These are phyloP conservation scores for Napeogenes sylphis DNA, from an alignment of 2,888 invertebrate species.

Conservation along the genomic window DNA sequence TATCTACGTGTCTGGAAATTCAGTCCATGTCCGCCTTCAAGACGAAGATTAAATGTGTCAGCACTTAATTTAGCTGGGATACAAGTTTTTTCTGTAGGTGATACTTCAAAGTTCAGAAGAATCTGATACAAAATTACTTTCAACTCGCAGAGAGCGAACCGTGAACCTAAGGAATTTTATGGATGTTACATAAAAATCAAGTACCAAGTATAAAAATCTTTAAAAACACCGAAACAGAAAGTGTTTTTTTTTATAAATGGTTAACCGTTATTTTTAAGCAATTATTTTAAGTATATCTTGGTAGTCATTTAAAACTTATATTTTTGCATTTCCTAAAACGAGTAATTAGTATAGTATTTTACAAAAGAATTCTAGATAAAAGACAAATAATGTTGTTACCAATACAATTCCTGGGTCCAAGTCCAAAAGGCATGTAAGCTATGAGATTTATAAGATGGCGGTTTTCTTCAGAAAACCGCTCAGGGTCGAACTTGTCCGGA, in stretches of 20 bases:
- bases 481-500: conserved; percentile 53
- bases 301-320: too few relatives aligned
- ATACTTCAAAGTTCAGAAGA: conserved; percentile 47
- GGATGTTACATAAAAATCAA: background rate
- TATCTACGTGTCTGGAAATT: conserved; percentile 28
- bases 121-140: conserved; percentile 59
- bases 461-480: conserved; percentile 50
- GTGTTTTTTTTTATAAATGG: too few relatives aligned
- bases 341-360: too few relatives aligned
- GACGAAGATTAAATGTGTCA: conserved; percentile 40
- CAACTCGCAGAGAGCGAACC: conserved; percentile 61
- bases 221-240: too few relatives aligned
- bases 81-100: conserved; percentile 47
- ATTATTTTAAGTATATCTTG: too few relatives aligned
- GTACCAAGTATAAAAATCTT: too few relatives aligned
- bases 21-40: conserved; percentile 56
- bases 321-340: too few relatives aligned
- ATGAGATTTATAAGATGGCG: conserved; percentile 42
- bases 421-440: conserved; percentile 51
- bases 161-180: conserved; percentile 43
- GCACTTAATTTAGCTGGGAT: conserved; percentile 41
- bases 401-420: conserved; percentile 55
- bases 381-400: conserved; percentile 35
- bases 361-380: too few relatives aligned
- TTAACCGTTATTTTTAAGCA: too few relatives aligned